Conservation (phyloP, 2,797 vertebrate genomes). For the Eurystomus glaucurus region DNA sequence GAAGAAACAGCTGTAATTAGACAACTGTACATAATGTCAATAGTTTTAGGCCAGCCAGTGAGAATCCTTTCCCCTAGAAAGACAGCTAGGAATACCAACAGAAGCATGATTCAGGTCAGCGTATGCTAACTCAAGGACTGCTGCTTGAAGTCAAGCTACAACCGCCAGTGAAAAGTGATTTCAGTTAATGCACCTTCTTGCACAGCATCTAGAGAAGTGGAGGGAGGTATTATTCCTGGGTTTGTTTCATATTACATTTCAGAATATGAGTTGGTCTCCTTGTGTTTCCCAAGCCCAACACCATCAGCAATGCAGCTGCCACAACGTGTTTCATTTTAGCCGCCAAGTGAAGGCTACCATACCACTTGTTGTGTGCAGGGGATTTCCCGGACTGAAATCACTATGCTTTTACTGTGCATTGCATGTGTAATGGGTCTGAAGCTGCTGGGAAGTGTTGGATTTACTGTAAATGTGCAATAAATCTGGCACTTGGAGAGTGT, state of each 20-base stretch:
- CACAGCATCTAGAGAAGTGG: background rate
- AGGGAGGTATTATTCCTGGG: background rate
- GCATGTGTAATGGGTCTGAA: background rate
- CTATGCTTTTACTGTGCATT: accelerated
- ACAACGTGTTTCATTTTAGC: accelerated
- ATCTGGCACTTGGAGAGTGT: background rate
- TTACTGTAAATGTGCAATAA: slow-evolving; percentile 28
- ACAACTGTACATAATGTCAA: background rate
- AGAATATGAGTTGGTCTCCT: accelerated
- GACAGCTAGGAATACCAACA: background rate
- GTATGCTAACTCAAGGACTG: background rate
- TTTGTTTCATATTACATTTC: background rate
- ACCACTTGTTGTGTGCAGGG: background rate
- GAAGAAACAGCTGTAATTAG: background rate
- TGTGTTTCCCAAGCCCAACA: background rate
- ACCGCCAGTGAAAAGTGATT: background rate
- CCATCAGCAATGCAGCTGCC: accelerated
- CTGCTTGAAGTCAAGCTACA: background rate
- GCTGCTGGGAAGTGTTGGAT: background rate
- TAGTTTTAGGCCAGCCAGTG: background rate
- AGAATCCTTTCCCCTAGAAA: background rate
- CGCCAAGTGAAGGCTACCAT: accelerated
- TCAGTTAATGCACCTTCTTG: background rate
- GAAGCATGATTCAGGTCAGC: background rate
- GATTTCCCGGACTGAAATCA: background rate